These are phyloP conservation scores for Petaurus breviceps DNA, from an alignment of 2,113 vertebrate genomes.

Conservation along the genomic window DNA sequence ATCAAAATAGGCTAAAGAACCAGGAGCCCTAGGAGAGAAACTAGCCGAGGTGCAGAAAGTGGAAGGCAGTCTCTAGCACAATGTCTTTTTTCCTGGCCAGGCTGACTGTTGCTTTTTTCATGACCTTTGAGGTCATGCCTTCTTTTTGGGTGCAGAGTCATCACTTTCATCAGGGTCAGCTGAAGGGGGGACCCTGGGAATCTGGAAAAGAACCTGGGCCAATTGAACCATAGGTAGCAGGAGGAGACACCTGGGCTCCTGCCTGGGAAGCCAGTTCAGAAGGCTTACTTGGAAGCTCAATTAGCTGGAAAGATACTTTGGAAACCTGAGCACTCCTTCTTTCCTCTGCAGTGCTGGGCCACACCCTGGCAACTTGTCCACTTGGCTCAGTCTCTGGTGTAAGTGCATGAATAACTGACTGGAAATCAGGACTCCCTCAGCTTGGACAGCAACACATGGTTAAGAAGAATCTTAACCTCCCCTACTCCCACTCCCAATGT, in stretches of 20 bases:
- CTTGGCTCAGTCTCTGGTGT: neutral
- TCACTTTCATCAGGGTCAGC: neutral
- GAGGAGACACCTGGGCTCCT: accelerated
- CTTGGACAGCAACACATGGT: neutral
- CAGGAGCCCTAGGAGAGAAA: neutral
- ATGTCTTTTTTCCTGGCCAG: neutral
- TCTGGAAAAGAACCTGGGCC: neutral
- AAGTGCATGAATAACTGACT: neutral
- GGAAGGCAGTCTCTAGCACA: neutral
- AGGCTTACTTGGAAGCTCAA: neutral
- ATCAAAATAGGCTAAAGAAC: neutral
- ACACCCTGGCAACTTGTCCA: neutral
- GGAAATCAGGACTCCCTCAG: neutral
- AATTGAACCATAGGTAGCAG: too few species aligned
- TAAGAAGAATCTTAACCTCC: neutral
- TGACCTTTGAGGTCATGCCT: neutral
- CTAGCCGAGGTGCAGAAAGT: neutral
- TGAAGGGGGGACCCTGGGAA: neutral
- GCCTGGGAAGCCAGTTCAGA: neutral
- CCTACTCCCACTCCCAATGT: too few species aligned
- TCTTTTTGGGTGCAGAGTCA: neutral
- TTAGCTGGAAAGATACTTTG: neutral
- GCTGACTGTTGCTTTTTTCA: neutral
- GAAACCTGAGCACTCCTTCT: neutral
- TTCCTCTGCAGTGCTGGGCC: neutral